Conservation (phyloP, 2,113 vertebrate species). For the Tauraco erythrolophus region DNA sequence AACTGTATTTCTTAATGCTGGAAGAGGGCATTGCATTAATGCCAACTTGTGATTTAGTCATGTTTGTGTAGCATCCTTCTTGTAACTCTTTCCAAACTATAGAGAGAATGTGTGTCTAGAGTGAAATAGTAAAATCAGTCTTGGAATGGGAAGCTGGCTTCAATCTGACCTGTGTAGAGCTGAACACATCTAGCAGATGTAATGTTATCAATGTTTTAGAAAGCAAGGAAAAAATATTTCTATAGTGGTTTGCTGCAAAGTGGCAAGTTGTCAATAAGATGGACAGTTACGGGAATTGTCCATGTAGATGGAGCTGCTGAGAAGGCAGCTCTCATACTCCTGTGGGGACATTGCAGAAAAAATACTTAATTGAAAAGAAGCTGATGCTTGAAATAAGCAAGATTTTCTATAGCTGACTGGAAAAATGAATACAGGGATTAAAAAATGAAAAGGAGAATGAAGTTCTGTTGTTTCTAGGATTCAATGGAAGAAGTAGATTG, state of each 20-base stretch:
- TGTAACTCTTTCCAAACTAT: neutral
- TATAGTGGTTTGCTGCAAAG: neutral
- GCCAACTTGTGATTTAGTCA: neutral
- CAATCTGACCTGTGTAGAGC: neutral
- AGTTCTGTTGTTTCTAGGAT: neutral
- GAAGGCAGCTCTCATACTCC: neutral
- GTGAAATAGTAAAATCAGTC: neutral
- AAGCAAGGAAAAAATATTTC: neutral
- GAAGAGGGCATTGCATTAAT: neutral
- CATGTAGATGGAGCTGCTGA: neutral
- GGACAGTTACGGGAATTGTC: neutral
- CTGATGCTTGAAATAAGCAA: neutral
- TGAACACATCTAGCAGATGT: constrained; percentile 21
- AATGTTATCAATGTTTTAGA: neutral
- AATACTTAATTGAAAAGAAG: neutral
- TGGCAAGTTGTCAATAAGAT: neutral
- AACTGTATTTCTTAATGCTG: neutral
- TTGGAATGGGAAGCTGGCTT: constrained; percentile 22
- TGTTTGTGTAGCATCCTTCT: constrained; percentile 17
- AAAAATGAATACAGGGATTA: neutral
- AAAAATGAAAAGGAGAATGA: neutral
- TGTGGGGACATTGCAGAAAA: neutral
- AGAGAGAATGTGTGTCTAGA: neutral
- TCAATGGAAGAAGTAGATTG: neutral
- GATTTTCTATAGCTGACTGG: neutral